phyloP scores from a whole-genome alignment of 2,888 invertebrate genomes.

The Notodonta dromedarius region DNA sequence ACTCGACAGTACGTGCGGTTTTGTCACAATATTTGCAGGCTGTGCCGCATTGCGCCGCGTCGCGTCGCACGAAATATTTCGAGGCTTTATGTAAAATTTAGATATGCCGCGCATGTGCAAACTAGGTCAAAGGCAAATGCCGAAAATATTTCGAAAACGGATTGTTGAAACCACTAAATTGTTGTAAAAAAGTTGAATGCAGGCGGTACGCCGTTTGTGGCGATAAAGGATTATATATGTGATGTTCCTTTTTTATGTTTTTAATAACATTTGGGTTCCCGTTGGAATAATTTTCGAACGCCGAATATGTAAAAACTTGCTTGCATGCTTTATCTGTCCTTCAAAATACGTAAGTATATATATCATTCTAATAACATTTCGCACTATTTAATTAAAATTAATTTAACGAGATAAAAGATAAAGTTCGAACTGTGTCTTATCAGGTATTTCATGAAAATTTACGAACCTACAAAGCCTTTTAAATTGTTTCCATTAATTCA shows the following conservation, averaged over 20 bases:
- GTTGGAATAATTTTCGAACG: not conserved
- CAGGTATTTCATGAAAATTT: not conserved
- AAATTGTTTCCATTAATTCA: not conserved
- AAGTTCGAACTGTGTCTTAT: not conserved
- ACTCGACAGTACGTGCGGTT: conserved; percentile 28
- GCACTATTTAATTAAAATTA: not conserved
- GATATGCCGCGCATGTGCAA: conserved; percentile 42
- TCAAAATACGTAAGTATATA: too few species aligned
- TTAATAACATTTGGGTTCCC: not conserved
- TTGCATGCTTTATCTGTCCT: too few species aligned
- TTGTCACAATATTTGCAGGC: conserved; percentile 52
- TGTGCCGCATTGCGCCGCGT: conserved; percentile 53
- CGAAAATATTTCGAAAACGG: conserved; percentile 35
- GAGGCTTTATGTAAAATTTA: conserved; percentile 48
- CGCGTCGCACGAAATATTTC: conserved; percentile 50
- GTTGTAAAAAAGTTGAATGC: conserved; percentile 36
- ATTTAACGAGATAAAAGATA: not conserved
- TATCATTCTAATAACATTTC: too few species aligned
- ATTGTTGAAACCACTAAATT: conserved; percentile 35
- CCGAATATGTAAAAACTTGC: not conserved
- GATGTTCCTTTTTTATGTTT: not conserved
- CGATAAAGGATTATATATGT: conserved; percentile 1
- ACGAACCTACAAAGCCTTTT: not conserved
- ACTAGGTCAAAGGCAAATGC: conserved; percentile 41
- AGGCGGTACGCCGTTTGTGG: conserved; percentile 34